Percentiles rank a stretch among this genome's conserved stretches.
Evolutionary conservation across 2,797 vertebrate genomes (phyloP).

Genomic region (Lemur catta): DNA sequence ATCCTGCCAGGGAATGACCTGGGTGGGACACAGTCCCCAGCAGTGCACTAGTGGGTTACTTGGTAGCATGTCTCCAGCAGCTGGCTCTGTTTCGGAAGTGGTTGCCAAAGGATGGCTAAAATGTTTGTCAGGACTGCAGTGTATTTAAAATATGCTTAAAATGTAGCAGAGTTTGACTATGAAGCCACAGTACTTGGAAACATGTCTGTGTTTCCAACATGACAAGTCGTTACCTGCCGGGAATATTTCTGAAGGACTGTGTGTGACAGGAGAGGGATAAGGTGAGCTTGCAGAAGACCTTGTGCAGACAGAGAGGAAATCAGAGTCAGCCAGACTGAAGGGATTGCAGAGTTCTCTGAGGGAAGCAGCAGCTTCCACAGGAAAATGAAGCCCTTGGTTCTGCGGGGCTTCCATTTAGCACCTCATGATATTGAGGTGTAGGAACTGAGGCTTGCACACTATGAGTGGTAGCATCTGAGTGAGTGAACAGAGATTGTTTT

Average conservation of each 20-base stretch:
- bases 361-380: neutral
- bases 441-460: rapidly evolving
- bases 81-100: neutral
- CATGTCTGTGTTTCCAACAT: neutral
- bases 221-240: rapidly evolving
- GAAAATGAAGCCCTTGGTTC: neutral
- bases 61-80: neutral
- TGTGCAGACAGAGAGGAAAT: neutral
- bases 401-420: no score
- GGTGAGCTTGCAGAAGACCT: neutral
- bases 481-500: no score
- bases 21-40: rapidly evolving
- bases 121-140: no score
- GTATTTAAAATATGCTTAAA: neutral
- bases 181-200: neutral
- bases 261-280: neutral
- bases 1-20: neutral
- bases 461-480: neutral
- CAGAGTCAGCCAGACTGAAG: neutral
- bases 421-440: neutral
- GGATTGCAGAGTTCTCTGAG: neutral
- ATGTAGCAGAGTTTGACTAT: neutral
- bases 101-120: neutral
- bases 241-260: neutral
- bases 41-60: rapidly evolving